Conservation (phyloP, 2,113 vertebrate species). For the Gymnarchus niloticus region DNA sequence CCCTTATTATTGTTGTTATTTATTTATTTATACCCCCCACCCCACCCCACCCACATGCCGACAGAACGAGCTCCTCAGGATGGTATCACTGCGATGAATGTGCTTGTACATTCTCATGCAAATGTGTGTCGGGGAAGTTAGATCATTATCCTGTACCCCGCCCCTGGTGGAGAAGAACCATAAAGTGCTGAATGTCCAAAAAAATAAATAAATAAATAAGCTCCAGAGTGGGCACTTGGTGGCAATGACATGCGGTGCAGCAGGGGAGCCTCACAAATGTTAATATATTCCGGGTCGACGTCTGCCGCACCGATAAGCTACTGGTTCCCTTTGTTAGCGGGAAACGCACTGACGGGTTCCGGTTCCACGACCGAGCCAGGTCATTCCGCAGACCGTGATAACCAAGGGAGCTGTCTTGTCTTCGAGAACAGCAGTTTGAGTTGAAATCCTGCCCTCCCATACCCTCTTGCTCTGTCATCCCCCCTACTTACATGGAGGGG, state of each 20-base stretch:
- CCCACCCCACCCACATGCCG: not conserved
- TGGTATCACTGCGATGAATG: constrained; percentile 27
- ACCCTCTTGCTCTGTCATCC: not conserved
- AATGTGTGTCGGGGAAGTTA: constrained; percentile 41
- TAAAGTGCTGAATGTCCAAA: constrained; percentile 45
- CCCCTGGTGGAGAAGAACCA: constrained; percentile 35
- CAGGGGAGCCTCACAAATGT: constrained; percentile 48
- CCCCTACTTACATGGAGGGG: not conserved
- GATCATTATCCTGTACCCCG: constrained; percentile 50
- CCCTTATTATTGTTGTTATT: not conserved
- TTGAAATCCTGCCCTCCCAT: not conserved
- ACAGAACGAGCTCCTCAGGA: not conserved
- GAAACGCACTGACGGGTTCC: constrained; percentile 48
- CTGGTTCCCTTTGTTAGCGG: constrained; percentile 44
- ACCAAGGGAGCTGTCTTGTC: constrained; percentile 46
- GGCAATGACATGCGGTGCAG: constrained; percentile 41
- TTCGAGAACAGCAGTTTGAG: not conserved
- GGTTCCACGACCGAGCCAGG: constrained; percentile 22
- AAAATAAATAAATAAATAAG: constrained; percentile 33
- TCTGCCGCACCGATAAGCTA: constrained; percentile 42
- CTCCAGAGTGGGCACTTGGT: constrained; percentile 37
- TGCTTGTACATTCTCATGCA: constrained; percentile 48
- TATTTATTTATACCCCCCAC: not conserved
- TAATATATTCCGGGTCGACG: constrained; percentile 57
- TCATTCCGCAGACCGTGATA: constrained; percentile 43